Base-by-base conservation (phyloP, 1,140 invertebrate genomes). In the Drosophila funebris region DNA sequence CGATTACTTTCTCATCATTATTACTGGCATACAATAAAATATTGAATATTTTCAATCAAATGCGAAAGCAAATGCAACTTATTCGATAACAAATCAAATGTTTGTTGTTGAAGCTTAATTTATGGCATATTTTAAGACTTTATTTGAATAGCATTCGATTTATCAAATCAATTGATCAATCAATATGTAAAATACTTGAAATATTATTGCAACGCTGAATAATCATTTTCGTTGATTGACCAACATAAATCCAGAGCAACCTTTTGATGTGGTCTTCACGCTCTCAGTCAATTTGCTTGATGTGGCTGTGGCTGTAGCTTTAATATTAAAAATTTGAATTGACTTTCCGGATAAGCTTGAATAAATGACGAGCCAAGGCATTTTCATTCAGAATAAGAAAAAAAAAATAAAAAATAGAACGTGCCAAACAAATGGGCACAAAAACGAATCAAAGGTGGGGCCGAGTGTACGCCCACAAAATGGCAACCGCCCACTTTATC, bases 401-500 rank as follows among this genome's bases (percentile, higher is more conserved):
- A 9, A 31, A 31, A 31, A 6, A 2, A 9, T 9, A 0, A 31
- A 37, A 24, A 66, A 44, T n/a, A 43, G 13, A 48, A 16, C 50
- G 50, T 64, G 62, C 62, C 39, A 64, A 54, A 27, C 36, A 52
- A 72, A 66, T 72, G 69, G 11, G 62, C 62, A 53, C 69, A 72
- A 67, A 67, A 72, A 72, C 63, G 53, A 58, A 67, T 67, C 36
- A 67, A 67, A 58, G 53, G 50, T 63, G 68, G 66, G 44, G 24
- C n/a, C 22, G 11, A 29, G 4, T 29, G n/a, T 14, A 52, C 48
- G 48, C 48, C 48, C 16, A 52, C 48, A 13, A 27, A n/a, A 24
- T 11, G 48, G 3, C 14, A 5, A 52, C 39, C 69, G 62, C 69
- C 78, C 70, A 87, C 61, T 81, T 87, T 87, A 77, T 84, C 82